Evolutionary conservation across 2,888 invertebrate genomes (phyloP).

Genomic region (Rhimphoctona megacephalus): DNA sequence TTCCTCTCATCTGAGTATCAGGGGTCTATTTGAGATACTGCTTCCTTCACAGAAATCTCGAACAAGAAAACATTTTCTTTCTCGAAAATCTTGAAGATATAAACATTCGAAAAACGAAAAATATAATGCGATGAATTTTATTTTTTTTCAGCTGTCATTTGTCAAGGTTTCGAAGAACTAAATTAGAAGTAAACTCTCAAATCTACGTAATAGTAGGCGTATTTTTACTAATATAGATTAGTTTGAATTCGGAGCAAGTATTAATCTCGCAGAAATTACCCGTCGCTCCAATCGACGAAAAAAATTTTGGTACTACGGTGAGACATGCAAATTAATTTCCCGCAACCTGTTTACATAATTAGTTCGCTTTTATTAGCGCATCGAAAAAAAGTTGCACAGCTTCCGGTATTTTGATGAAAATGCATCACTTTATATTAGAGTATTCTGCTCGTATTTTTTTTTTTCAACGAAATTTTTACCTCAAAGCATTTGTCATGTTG

Average conservation of each 20-base stretch:
- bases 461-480: background rate
- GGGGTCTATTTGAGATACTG: background rate
- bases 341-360: background rate
- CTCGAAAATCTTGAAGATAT: background rate
- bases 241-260: background rate
- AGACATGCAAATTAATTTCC: background rate
- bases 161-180: background rate
- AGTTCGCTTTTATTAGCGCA: background rate
- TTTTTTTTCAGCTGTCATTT: background rate
- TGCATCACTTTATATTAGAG: background rate
- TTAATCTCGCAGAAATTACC: slow-evolving; percentile 5
- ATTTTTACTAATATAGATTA: slow-evolving; percentile 4
- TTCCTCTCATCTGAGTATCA: background rate
- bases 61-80: background rate
- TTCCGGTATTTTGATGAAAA: background rate
- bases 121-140: background rate
- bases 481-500: background rate
- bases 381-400: background rate
- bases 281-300: background rate
- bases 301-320: background rate
- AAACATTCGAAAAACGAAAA: background rate
- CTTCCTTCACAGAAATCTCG: slow-evolving; percentile 11
- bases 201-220: background rate
- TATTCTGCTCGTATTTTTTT: background rate
- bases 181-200: background rate